Percentiles rank a stretch among this genome's conserved stretches.
Conservation (phyloP, 1,140 invertebrate genomes). For the Leptonema lineaticorne region DNA sequence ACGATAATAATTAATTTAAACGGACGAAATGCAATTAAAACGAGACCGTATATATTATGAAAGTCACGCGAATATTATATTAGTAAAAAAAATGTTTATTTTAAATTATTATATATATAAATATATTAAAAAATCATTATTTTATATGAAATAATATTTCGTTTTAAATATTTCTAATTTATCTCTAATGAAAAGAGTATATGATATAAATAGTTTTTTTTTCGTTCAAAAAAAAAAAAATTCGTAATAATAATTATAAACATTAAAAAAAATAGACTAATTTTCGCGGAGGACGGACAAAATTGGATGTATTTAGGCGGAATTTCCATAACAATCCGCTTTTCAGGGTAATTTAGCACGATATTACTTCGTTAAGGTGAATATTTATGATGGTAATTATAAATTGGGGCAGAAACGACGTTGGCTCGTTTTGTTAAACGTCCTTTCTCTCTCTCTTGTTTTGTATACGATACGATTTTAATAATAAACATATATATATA, state of each 20-base stretch:
- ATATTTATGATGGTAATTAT: conserved; percentile 25
- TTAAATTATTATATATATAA: neutral
- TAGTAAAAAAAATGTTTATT: neutral
- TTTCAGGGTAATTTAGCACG: conserved; percentile 22
- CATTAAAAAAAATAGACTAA: conserved; percentile 12
- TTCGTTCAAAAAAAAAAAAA: neutral
- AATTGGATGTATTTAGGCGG: conserved; percentile 15
- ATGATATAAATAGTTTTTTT: neutral
- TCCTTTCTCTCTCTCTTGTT: neutral
- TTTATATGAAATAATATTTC: too few relatives aligned
- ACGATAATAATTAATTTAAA: neutral
- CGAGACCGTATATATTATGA: neutral
- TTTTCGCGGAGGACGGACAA: neutral
- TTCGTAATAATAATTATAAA: too few relatives aligned
- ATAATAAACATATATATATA: neutral
- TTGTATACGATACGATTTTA: neutral
- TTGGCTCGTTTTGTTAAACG: neutral
- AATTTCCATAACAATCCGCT: conserved; percentile 21
- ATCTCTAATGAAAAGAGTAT: too few relatives aligned
- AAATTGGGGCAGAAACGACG: conserved; percentile 2
- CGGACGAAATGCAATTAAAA: neutral
- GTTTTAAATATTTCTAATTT: too few relatives aligned
- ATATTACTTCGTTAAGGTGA: conserved; percentile 21
- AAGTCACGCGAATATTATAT: neutral
- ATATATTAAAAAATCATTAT: neutral